Evolutionary conservation across 1,140 invertebrate genomes (phyloP), one percentile per base, ranked within the genome.

Genomic region (Chrysomallon squamiferum): DNA sequence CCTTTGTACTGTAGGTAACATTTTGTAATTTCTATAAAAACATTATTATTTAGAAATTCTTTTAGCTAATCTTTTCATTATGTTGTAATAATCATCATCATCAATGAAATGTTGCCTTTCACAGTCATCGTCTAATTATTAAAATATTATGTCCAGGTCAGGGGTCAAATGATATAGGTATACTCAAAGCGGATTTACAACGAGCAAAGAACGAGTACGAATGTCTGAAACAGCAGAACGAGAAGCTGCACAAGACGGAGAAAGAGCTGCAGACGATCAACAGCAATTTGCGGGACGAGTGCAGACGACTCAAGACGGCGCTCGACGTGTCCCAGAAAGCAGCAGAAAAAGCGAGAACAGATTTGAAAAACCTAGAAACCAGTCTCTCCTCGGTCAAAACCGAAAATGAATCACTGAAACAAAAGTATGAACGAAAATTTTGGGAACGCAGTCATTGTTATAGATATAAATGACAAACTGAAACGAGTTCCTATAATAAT

Each of bases 331-430:
- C 79, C 15, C 76, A 81, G 58, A 74, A 73, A 49, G 73, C 77
- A 0, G 68, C 76, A 61, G 79, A 79, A 65, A 77, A 75, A 57
- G 71, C 75, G 4, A 68, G 74, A 9, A 71, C 77, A 64, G 80
- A 82, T 20, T 73, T 73, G 20, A 72, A 68, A 43, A 70, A 70
- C 4, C 61, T 78, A 60, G 79, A 82, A 66, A 64, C 64, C 9
- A 77, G 62, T 32, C 29, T 81, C 0, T 69, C 65, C n/a, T 56
- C 63, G 7, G 59, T 71, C 11, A 78, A 77, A 64, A 61, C 72
- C 1, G 80, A 80, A 65, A 78, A 78, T 41, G 80, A 82, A 32
- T 43, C 62, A 1, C 59, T 80, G 3, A 82, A 78, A 62, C 71
- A 74, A 62, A 79, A 72, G 80, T 79, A 68, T 72, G 73, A n/a